Evolutionary conservation across 2,113 vertebrate species (phyloP), one percentile per base, ranked within the genome.

Genomic region (Tyrannus savana): DNA sequence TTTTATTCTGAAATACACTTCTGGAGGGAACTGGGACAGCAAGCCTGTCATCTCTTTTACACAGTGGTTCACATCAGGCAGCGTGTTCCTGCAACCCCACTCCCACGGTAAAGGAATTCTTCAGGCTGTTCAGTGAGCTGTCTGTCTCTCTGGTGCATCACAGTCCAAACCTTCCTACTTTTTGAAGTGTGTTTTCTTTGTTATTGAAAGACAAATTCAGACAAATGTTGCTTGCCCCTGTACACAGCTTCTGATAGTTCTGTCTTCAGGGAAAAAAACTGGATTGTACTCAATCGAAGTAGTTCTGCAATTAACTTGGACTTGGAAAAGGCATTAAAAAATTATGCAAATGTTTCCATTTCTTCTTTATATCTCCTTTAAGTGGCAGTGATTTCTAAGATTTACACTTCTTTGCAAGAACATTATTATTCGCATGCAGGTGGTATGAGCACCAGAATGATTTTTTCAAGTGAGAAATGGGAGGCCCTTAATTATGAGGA

Each of bases 11-110:
- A 64, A 81, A 52, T 35, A 25, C 4, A 16, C 9, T 72, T 76
- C 37, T 31, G 55, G 71, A 52, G 31, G 33, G 35, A 60, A 12
- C 18, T 39, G 50, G 33, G 41, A 22, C 12, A n/a, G 25, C 27
- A 66, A 89, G 10, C 19, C 8, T 58, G 14, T 63, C 0, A 2
- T 62, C 18, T 64, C 10, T 31, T 39, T 16, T 1, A 6, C 7
- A 1, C 5, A 21, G 22, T 47, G 2, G 6, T 23, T 74, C 21
- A 12, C 19, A 31, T 22, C 25, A 47, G 50, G 64, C 49, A 69
- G 35, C 9, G 33, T 3, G 5, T 28, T 71, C 42, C 58, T 73
- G 58, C 27, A 23, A 10, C 4, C 13, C 6, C 8, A 23, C 22
- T 19, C 33, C 33, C 35, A 24, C 1, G 21, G 23, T 28, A 14